Evolutionary conservation across 2,113 vertebrate species (phyloP).

Genomic region (Eudyptes chrysolophus): DNA sequence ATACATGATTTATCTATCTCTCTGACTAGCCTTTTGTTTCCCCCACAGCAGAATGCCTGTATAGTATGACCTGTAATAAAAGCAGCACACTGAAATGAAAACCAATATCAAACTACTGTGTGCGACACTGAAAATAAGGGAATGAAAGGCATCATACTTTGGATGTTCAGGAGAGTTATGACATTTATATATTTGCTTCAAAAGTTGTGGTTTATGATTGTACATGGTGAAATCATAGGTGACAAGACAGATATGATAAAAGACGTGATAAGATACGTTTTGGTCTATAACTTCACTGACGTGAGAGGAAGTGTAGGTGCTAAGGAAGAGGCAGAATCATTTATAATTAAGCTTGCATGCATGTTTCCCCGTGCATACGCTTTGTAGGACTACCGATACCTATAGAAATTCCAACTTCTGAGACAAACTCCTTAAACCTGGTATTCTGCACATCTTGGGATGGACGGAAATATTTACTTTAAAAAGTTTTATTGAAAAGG

Average conservation of each 20-base stretch:
- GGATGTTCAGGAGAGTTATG: not conserved
- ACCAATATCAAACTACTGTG: not conserved
- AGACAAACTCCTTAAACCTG: not conserved
- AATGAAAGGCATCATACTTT: not conserved
- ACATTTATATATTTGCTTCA: no score
- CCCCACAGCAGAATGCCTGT: not conserved
- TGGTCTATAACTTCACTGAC: no score
- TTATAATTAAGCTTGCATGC: not conserved
- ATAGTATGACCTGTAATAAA: not conserved
- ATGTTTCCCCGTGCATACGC: fast-evolving
- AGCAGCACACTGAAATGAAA: not conserved
- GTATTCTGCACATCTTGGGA: not conserved
- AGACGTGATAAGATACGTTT: not conserved
- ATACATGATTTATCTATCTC: not conserved
- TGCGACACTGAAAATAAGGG: not conserved
- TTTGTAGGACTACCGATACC: not conserved
- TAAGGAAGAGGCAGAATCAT: not conserved
- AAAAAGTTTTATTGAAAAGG: not conserved
- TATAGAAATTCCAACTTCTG: not conserved
- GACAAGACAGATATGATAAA: fast-evolving
- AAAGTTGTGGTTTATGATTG: not conserved
- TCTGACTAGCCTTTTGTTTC: not conserved
- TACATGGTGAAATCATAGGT: fast-evolving
- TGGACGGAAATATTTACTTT: not conserved
- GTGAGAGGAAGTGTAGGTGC: not conserved